phyloP scores from a whole-genome alignment of 2,113 vertebrate species.

The Fulmarus glacialis region DNA sequence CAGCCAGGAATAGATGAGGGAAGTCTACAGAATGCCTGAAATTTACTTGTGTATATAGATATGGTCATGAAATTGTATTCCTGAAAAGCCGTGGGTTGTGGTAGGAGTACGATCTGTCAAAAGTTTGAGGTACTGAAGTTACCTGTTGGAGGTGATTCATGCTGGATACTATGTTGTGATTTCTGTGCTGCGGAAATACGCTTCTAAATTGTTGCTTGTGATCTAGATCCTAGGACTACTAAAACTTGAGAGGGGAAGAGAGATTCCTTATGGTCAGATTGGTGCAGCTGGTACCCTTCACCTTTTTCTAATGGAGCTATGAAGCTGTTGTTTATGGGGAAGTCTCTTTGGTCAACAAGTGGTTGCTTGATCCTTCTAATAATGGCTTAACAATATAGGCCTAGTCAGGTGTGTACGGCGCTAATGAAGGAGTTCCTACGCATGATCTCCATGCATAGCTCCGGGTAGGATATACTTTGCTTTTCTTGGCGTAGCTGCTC shows the following conservation, averaged over 20 bases:
- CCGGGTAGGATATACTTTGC: rapidly evolving
- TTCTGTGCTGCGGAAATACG: background rate
- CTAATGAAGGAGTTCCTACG: rapidly evolving
- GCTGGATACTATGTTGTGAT: background rate
- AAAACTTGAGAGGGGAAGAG: background rate
- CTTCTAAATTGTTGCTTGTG: background rate
- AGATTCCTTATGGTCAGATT: background rate
- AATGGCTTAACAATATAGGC: rapidly evolving
- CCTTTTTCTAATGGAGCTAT: background rate
- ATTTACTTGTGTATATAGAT: background rate
- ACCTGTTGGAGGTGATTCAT: background rate
- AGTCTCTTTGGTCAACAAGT: background rate
- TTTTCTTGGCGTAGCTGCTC: background rate
- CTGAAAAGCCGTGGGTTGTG: background rate
- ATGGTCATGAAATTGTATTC: background rate
- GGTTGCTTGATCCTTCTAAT: background rate
- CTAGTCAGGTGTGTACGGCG: background rate
- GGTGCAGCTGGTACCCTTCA: background rate
- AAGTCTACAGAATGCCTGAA: background rate
- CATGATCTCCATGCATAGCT: rapidly evolving
- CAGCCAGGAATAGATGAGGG: background rate
- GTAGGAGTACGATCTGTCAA: background rate
- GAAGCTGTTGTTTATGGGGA: background rate
- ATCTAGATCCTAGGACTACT: background rate
- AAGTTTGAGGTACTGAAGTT: background rate